A percentile compares a stretch with the other conserved stretches of the same genome.
Conservation (phyloP, 2,888 invertebrate species). For the Coecobrya sp. region DNA sequence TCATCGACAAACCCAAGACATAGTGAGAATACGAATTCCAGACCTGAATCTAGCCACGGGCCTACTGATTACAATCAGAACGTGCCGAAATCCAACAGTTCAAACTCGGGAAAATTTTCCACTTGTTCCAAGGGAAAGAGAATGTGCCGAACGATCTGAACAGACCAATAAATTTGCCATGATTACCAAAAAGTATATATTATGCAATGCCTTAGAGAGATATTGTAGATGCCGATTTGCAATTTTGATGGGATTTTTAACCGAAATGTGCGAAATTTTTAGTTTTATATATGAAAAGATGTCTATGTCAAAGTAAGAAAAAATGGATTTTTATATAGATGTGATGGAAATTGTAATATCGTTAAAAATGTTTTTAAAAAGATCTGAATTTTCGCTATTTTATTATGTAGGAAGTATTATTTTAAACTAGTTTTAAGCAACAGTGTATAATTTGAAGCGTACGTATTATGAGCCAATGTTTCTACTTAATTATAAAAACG, state of each 20-base stretch:
- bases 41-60: constrained; percentile 24
- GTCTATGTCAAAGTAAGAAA: neutral
- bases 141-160: constrained; percentile 81
- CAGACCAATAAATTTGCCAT: constrained; percentile 11
- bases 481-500: neutral
- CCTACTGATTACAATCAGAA: constrained; percentile 74
- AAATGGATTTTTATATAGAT: neutral
- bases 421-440: no score
- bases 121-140: constrained; percentile 59
- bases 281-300: neutral
- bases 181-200: neutral
- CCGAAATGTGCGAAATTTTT: neutral
- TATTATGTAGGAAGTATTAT: neutral
- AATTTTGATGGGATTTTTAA: constrained; percentile 41
- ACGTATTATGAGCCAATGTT: neutral
- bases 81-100: constrained; percentile 74
- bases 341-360: neutral
- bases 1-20: neutral
- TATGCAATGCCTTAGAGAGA: neutral
- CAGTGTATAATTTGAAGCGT: no score
- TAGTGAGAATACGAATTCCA: neutral
- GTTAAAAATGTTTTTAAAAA: neutral
- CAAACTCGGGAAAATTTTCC: constrained; percentile 77
- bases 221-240: neutral
- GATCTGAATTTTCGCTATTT: constrained; percentile 20